phyloP scores from a whole-genome alignment of 2,888 invertebrate species.

The Endomychus coccineus region DNA sequence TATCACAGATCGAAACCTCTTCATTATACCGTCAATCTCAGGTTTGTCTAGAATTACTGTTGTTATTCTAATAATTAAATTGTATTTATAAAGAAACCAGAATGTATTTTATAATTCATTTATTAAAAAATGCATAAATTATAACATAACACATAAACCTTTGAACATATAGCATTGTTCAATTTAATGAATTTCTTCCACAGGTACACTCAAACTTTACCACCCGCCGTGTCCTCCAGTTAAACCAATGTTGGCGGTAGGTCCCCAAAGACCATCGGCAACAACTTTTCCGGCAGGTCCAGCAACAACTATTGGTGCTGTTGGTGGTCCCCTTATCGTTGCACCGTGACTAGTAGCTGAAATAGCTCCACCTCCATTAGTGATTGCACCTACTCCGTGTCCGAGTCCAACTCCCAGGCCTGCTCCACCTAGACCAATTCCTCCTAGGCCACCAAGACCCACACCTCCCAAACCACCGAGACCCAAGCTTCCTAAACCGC shows the following conservation, averaged over 20 bases:
- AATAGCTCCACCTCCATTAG: conserved; percentile 15
- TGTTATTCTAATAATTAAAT: too few species aligned
- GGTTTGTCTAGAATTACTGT: too few species aligned
- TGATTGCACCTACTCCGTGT: conserved; percentile 20
- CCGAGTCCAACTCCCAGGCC: conserved; percentile 13
- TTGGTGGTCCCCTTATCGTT: conserved; percentile 17
- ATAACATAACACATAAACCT: too few species aligned
- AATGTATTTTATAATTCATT: too few species aligned
- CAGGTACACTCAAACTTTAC: too few species aligned
- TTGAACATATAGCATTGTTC: too few species aligned
- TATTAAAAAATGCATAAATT: too few species aligned
- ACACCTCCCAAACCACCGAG: conserved; percentile 13
- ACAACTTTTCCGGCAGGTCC: conserved; percentile 26
- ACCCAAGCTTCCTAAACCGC: conserved; percentile 14
- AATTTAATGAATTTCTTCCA: too few species aligned
- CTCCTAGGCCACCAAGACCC: conserved; percentile 14
- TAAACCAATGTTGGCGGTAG: conserved; percentile 20
- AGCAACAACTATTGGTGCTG: conserved; percentile 14
- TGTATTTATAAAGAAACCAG: too few species aligned
- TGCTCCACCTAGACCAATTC: conserved; percentile 7
- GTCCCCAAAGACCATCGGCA: conserved; percentile 32
- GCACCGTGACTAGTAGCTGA: conserved; percentile 15
- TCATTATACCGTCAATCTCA: too few species aligned
- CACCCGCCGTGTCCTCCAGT: conserved; percentile 11
- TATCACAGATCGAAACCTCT: too few species aligned